Conservation (phyloP, 1,140 invertebrate species). For the Episyrphus balteatus region DNA sequence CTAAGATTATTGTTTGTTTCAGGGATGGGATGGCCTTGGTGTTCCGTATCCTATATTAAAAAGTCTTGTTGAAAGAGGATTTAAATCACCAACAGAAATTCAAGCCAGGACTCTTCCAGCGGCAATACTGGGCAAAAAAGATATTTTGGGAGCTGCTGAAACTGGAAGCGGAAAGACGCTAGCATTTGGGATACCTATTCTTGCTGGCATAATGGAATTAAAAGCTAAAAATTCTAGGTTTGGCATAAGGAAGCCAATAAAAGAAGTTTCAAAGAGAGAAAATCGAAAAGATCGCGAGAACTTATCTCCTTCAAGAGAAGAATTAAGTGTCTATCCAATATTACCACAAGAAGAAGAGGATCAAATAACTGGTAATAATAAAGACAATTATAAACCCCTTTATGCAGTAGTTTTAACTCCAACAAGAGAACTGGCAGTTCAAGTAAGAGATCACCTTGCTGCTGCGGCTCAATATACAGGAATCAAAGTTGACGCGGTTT, state of each 20-base stretch:
- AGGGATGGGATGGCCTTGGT: constrained; percentile 60
- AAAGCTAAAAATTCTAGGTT: constrained; percentile 39
- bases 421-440: constrained; percentile 89
- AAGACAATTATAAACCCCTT: constrained; percentile 41
- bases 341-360: constrained; percentile 29
- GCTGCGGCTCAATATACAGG: constrained; percentile 68
- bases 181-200: constrained; percentile 89
- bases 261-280: constrained; percentile 35
- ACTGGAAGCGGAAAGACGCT: constrained; percentile 97
- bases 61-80: constrained; percentile 63
- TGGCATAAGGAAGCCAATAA: constrained; percentile 27
- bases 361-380: constrained; percentile 29
- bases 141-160: constrained; percentile 92
- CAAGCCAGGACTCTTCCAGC: constrained; percentile 64
- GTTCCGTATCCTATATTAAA: constrained; percentile 57
- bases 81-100: constrained; percentile 75
- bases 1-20: constrained; percentile 28
- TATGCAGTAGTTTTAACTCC: constrained; percentile 85
- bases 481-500: constrained; percentile 55
- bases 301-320: constrained; percentile 19
- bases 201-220: constrained; percentile 68
- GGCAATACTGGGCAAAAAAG: constrained; percentile 68
- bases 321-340: constrained; percentile 23
- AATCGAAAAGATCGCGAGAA: constrained; percentile 34
- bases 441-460: constrained; percentile 78